A percentile compares a stretch with the other conserved stretches of the same genome.
Evolutionary conservation across 2,113 vertebrate genomes (phyloP).

Genomic region (Cyanoderma ruficeps): DNA sequence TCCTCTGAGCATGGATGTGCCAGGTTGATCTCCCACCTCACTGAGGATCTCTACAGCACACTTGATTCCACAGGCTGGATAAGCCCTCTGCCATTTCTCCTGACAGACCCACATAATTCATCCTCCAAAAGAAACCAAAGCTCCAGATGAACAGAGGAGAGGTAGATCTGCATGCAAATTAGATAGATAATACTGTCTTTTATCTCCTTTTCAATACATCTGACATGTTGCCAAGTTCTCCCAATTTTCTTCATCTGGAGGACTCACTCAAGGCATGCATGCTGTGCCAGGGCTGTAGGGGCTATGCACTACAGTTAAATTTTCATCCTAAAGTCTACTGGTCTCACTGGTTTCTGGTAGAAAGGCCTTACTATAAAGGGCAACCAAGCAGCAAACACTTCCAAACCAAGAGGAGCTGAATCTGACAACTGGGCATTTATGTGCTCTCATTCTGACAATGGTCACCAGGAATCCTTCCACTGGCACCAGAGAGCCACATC

Average conservation of each 20-base stretch:
- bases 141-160: neutral
- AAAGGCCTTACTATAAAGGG: neutral
- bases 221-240: neutral
- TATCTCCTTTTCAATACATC: neutral
- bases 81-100: neutral
- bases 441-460: neutral
- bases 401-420: neutral
- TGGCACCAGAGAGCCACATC: neutral
- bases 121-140: neutral
- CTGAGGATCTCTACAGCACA: neutral
- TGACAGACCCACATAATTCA: neutral
- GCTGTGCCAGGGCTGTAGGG: neutral
- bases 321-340: neutral
- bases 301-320: neutral
- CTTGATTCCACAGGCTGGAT: neutral
- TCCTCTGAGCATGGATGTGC: neutral
- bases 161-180: neutral
- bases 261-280: neutral
- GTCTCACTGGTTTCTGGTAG: neutral
- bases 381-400: neutral
- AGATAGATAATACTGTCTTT: neutral
- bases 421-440: neutral
- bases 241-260: neutral
- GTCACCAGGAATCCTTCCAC: neutral
- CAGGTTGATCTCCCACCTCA: neutral